A percentile compares a stretch with the other conserved stretches of the same genome.
phyloP scores from a whole-genome alignment of 2,797 vertebrate species.

The Enoplosus armatus region DNA sequence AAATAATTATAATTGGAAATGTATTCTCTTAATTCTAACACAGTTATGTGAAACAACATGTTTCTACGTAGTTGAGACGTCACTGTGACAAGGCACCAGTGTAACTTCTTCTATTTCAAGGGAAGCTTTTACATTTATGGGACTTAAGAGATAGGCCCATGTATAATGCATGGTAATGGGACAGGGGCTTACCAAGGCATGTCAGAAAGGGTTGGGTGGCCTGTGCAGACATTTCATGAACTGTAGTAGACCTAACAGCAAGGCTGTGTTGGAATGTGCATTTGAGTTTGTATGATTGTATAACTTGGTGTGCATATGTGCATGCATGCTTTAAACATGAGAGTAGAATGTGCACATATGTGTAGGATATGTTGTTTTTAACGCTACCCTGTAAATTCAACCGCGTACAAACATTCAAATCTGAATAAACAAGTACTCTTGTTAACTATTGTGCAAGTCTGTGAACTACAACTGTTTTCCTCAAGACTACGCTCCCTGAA shows the following conservation, averaged over 20 bases:
- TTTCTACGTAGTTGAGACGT: slow-evolving; percentile 27
- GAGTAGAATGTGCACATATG: slow-evolving; percentile 9
- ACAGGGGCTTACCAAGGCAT: slow-evolving; percentile 67
- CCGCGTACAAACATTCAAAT: background rate
- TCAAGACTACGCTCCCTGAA: slow-evolving; percentile 21
- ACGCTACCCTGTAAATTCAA: slow-evolving; percentile 3
- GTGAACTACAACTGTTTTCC: slow-evolving; percentile 26
- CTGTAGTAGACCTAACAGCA: slow-evolving; percentile 18
- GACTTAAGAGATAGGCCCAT: slow-evolving; percentile 66
- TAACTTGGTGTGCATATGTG: slow-evolving; percentile 2
- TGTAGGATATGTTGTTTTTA: too few relatives aligned
- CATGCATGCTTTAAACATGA: background rate
- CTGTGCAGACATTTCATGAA: slow-evolving; percentile 51
- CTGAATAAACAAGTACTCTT: background rate
- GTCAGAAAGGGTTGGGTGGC: slow-evolving; percentile 57
- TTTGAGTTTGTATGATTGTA: slow-evolving; percentile 5
- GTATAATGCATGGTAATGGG: slow-evolving; percentile 79
- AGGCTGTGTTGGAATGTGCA: slow-evolving; percentile 18
- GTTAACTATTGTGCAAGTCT: slow-evolving; percentile 13
- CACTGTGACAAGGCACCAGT: slow-evolving; percentile 37
- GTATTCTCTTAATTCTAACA: background rate
- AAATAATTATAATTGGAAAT: background rate
- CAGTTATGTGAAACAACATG: background rate
- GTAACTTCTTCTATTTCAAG: slow-evolving; percentile 69
- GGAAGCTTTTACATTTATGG: slow-evolving; percentile 70